Evolutionary conservation across 1,140 invertebrate species (phyloP).

Genomic region (Zaprionus inermis): DNA sequence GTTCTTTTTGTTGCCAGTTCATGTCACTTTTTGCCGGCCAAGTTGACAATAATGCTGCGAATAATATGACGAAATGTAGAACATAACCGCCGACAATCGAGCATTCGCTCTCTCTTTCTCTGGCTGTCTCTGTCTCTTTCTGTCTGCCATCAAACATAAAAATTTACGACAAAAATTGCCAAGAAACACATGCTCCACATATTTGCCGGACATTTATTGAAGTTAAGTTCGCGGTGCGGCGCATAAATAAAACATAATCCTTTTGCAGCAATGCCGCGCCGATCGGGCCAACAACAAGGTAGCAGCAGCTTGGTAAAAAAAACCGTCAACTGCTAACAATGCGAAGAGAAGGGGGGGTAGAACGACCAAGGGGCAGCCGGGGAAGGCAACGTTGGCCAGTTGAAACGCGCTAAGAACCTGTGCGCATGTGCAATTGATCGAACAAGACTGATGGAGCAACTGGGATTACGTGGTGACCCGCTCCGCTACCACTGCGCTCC

Average conservation of each 20-base stretch:
- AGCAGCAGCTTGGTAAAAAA: too few relatives aligned
- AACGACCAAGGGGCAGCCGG: not conserved
- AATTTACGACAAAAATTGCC: conserved; percentile 83
- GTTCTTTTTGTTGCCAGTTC: conserved; percentile 13
- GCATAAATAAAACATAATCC: conserved; percentile 84
- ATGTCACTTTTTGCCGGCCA: conserved; percentile 61
- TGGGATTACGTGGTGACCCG: conserved; percentile 73
- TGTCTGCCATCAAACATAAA: conserved; percentile 68
- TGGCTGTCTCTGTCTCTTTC: not conserved
- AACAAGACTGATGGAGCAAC: conserved; percentile 83
- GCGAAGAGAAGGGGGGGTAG: conserved; percentile 24
- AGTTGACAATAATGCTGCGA: conserved; percentile 82
- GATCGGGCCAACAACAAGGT: conserved; percentile 18
- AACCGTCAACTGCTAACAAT: conserved; percentile 64
- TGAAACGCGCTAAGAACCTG: conserved; percentile 62
- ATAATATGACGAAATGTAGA: conserved; percentile 84
- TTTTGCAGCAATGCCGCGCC: conserved; percentile 53
- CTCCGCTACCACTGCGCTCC: not conserved
- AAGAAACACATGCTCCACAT: conserved; percentile 84
- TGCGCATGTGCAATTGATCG: conserved; percentile 82
- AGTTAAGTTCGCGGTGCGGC: conserved; percentile 81
- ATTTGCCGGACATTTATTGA: conserved; percentile 84
- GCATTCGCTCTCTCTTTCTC: not conserved
- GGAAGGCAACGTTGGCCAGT: not conserved
- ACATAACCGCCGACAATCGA: conserved; percentile 74